phyloP scores from a whole-genome alignment of 2,797 vertebrate species.

The Ibycter americanus region DNA sequence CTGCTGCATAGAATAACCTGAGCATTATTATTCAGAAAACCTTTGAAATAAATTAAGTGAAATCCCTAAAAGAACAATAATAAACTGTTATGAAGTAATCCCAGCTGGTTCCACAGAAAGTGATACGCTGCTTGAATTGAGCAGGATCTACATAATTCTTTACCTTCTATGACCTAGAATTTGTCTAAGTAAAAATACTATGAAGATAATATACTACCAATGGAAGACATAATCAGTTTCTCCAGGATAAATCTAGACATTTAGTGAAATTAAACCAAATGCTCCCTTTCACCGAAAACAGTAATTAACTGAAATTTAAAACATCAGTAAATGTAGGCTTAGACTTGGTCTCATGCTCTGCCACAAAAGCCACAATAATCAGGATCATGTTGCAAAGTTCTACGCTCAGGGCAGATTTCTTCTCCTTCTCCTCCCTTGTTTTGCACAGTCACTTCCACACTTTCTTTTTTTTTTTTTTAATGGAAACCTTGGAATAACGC shows the following conservation, averaged over 20 bases:
- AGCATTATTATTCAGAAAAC: conserved; percentile 67
- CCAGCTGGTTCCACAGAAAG: conserved; percentile 66
- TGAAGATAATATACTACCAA: background rate
- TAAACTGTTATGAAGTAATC: conserved; percentile 48
- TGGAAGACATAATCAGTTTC: background rate
- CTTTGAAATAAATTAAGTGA: conserved; percentile 55
- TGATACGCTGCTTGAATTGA: conserved; percentile 43
- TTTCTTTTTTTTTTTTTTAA: background rate
- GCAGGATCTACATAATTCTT: conserved; percentile 60
- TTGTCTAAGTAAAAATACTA: conserved; percentile 47
- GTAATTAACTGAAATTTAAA: conserved; percentile 26
- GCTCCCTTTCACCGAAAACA: background rate
- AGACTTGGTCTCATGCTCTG: background rate
- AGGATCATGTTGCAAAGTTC: background rate
- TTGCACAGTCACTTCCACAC: background rate
- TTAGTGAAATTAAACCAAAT: background rate
- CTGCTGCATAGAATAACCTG: background rate
- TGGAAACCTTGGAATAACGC: background rate
- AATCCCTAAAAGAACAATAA: conserved; percentile 64
- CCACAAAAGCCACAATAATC: conserved; percentile 12
- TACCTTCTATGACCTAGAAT: conserved; percentile 52
- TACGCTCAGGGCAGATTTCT: background rate
- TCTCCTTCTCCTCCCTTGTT: background rate
- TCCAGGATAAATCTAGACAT: background rate
- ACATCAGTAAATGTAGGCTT: background rate